Conservation (phyloP, 2,113 vertebrate species). For the Dicentrarchus labrax region DNA sequence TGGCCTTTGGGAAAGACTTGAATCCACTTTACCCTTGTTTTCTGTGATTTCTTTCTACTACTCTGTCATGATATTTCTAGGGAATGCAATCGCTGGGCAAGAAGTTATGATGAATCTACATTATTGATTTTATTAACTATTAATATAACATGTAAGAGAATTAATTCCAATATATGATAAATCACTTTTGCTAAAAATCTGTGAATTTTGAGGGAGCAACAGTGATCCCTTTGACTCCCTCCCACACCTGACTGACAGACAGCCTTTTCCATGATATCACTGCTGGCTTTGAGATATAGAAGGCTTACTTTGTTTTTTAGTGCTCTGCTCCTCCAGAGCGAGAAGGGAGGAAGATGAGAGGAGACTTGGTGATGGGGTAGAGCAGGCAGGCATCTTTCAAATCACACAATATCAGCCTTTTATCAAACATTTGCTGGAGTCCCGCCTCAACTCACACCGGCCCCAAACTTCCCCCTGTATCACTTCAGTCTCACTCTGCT, state of each 20-base stretch:
- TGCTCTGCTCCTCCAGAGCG: slow-evolving; percentile 5
- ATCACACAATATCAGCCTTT: slow-evolving; percentile 28
- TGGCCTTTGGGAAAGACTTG: not conserved
- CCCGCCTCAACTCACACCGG: slow-evolving; percentile 2
- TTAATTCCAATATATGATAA: slow-evolving; percentile 19
- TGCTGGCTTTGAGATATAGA: slow-evolving; percentile 49
- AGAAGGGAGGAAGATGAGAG: slow-evolving; percentile 23
- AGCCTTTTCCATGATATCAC: slow-evolving; percentile 70
- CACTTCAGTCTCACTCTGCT: not conserved
- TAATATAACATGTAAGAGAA: not conserved
- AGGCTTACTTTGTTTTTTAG: slow-evolving; percentile 39
- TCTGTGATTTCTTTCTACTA: slow-evolving; percentile 2
- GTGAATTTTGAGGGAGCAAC: slow-evolving; percentile 23
- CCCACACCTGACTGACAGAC: slow-evolving; percentile 60
- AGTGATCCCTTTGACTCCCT: slow-evolving; percentile 37
- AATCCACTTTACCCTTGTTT: slow-evolving; percentile 6
- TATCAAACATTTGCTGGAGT: slow-evolving; percentile 10
- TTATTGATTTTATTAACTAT: slow-evolving; percentile 17
- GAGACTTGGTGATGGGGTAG: slow-evolving; percentile 6
- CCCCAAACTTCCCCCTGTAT: slow-evolving; percentile 3
- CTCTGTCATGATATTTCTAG: not conserved
- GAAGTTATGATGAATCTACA: not conserved
- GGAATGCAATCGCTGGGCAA: not conserved
- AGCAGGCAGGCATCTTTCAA: slow-evolving; percentile 42
- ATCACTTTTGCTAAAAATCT: slow-evolving; percentile 11